Base-by-base conservation (phyloP, 2,113 vertebrate genomes). In the Blennius ocellaris region DNA sequence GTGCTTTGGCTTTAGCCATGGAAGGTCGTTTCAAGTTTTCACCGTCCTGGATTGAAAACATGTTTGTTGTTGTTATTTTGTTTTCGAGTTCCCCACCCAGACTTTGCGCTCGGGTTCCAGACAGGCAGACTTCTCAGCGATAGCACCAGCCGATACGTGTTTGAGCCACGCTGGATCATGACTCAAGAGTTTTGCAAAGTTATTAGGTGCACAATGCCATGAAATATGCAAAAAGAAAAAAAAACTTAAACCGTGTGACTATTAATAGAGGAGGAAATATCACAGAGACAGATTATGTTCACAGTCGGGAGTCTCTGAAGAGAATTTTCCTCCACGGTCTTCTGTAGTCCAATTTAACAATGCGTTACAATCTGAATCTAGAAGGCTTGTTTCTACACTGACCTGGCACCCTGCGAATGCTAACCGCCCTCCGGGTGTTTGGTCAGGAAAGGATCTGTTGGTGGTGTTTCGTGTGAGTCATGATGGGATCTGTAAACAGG, bases 241-340 rank as follows among this genome's bases (percentile, higher is more conserved):
- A n/a, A n/a, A n/a, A n/a, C n/a, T n/a, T 55, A 80, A 86, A 81
- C 62, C 60, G 48, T 53, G 65, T n/a, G 72, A 66, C 83, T 87
- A 84, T 82, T 86, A 81, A 83, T 83, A 87, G 74, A 70, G 50
- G 76, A 80, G 59, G 60, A 82, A 84, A 73, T 73, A 85, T 85
- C 74, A 81, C 11, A 9, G 57, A 79, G 72, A 50, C 62, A 77
- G 78, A 89, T 89, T 83, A 79, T 77, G 72, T 65, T 81, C 77
- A 81, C 82, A 69, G 62, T 5, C 17, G 76, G 85, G 72, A 83
- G 50, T 57, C 78, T 81, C 71, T 21, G 65, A 17, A 59, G 66
- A 76, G 64, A 69, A 30, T 50, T 56, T 71, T 77, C 61, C 74
- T 73, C 73, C 56, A 50, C 16, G 14, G 50, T 82, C 49, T 77